phyloP scores from a whole-genome alignment of 1,140 invertebrate species.

The Agraylea sexmaculata region DNA sequence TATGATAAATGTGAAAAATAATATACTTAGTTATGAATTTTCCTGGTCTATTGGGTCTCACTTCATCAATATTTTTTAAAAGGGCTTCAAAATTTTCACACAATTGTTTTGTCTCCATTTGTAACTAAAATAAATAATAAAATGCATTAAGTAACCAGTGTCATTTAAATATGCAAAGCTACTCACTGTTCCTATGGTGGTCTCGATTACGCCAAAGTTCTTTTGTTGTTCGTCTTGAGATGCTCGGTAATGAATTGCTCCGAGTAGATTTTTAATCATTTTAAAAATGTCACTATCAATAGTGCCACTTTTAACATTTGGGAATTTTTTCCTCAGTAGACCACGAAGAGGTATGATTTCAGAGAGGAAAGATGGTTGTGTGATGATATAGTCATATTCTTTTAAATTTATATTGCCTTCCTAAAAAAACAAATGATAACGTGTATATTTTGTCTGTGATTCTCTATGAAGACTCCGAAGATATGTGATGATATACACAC shows the following conservation, averaged over 20 bases:
- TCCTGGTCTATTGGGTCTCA: conserved; percentile 48
- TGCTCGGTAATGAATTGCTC: conserved; percentile 55
- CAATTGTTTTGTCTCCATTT: conserved; percentile 56
- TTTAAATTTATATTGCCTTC: conserved; percentile 50
- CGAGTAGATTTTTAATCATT: conserved; percentile 48
- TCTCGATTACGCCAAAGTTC: conserved; percentile 54
- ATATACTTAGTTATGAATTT: conserved; percentile 54
- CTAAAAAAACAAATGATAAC: conserved; percentile 29
- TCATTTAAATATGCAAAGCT: conserved; percentile 13
- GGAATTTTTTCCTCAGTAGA: conserved; percentile 63
- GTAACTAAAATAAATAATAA: conserved; percentile 41
- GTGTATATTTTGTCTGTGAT: not conserved
- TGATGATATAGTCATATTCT: conserved; percentile 64
- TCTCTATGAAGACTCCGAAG: not conserved
- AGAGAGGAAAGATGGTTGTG: conserved; percentile 64
- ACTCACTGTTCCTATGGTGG: conserved; percentile 55
- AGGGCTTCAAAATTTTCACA: conserved; percentile 57
- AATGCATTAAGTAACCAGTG: conserved; percentile 9
- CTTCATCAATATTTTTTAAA: conserved; percentile 47
- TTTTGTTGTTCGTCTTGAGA: conserved; percentile 50
- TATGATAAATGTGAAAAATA: conserved; percentile 7
- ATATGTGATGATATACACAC: conserved; percentile 27
- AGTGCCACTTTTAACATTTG: conserved; percentile 54
- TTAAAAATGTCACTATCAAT: conserved; percentile 47
- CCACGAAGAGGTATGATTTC: conserved; percentile 62